A percentile compares a stretch with the other conserved stretches of the same genome.
These are phyloP conservation scores for Periophthalmus modestus DNA, from an alignment of 2,113 vertebrate species.

Conservation along the genomic window DNA sequence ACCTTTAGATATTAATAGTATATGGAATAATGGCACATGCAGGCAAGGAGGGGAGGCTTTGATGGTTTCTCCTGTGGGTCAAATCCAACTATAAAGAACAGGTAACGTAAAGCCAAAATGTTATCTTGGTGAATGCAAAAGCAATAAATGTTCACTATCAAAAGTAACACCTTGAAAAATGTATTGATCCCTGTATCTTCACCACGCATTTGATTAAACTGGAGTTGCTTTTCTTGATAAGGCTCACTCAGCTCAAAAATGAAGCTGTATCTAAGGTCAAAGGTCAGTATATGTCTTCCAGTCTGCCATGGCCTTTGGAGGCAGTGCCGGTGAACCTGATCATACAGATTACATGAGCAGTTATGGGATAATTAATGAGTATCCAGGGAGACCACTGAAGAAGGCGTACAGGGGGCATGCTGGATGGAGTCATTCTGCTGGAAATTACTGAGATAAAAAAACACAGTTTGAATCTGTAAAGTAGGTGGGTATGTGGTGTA, in stretches of 20 bases:
- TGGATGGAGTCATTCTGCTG: conserved; percentile 16
- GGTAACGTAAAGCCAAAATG: background rate
- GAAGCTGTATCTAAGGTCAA: conserved; percentile 38
- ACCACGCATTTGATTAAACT: conserved; percentile 2
- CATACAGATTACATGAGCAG: conserved; percentile 63
- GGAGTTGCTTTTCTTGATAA: conserved; percentile 23
- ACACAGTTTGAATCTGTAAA: background rate
- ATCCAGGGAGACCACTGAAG: conserved; percentile 58
- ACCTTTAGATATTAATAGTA: conserved; percentile 59
- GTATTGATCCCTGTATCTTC: conserved; percentile 23
- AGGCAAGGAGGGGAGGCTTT: conserved; percentile 13
- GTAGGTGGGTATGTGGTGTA: background rate
- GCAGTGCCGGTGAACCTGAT: conserved; percentile 45
- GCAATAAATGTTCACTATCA: conserved; percentile 22
- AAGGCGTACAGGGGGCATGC: conserved; percentile 2
- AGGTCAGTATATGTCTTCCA: conserved; percentile 41
- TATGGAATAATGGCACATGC: conserved; percentile 59
- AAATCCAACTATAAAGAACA: background rate
- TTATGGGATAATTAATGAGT: conserved; percentile 65
- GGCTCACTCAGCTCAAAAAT: conserved; percentile 26
- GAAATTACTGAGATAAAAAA: background rate
- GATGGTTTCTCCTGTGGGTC: conserved; percentile 23
- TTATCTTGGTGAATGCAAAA: background rate
- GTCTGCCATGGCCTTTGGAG: conserved; percentile 17
- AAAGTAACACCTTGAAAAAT: conserved; percentile 21